Base-by-base conservation (phyloP, 2,888 invertebrate genomes). In the Drosophila subsilvestris region DNA sequence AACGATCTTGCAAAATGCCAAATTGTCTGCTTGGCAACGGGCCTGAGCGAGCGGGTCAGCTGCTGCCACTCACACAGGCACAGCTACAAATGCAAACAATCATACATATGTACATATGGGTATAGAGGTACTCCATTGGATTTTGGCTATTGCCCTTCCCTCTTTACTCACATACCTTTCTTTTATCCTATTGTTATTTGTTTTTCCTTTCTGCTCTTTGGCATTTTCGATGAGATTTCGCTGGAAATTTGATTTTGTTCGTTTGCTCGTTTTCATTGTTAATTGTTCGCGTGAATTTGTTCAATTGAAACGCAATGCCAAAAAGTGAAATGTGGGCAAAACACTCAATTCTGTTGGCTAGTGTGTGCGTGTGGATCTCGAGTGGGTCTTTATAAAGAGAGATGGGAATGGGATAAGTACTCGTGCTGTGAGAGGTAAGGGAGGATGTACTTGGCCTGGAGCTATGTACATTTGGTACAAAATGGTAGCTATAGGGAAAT, bases 221-320 rank as follows among this genome's bases (percentile, higher is more conserved):
- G 65, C 58, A 56, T 59, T 54, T 58, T 56, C 47, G 59, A 44
- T 58, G 68, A 55, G 68, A 68, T 74, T 72, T 72, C 75, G 37
- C 50, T 74, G 75, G 74, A 71, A 74, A 74, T 66, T 61, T 70
- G 49, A 62, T 69, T 63, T 53, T 70, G 51, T 50, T 63, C 59
- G 72, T 68, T 63, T 68, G n/a, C 74, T 88, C 89, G 82, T 90
- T 90, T 70, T 63, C 65, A 76, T 88, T 90, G 82, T 90, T 90
- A 90, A 90, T 90, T 90, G 89, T 90, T 90, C 86, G 80, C 88
- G 84, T 89, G 90, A 90, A 90, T 79, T 90, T 89, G 72, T 86
- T 90, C 82, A 90, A 90, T 84, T 88, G 90, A 88, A 84, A 76
- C 79, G 86, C 78, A 81, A 86, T 81, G 76, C 79, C 75, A 88